Percentiles rank a stretch among this genome's conserved stretches.
These are phyloP conservation scores for Eudyptes chrysolophus DNA, from an alignment of 2,113 vertebrate species.

Conservation along the genomic window DNA sequence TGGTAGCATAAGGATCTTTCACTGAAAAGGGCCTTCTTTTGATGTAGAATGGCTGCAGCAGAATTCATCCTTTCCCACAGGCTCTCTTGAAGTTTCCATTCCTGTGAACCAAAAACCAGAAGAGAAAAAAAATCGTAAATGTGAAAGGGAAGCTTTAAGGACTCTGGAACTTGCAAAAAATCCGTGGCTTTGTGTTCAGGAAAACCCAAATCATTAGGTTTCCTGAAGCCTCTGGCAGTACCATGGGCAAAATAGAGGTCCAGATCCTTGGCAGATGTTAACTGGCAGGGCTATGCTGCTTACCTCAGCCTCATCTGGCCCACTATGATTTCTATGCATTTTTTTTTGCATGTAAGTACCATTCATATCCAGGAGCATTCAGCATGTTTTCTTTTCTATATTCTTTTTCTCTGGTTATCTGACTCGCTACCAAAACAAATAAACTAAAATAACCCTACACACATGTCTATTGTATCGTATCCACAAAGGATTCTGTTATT, in stretches of 20 bases:
- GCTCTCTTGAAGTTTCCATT: background rate
- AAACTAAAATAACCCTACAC: constrained; percentile 64
- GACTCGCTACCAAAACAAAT: constrained; percentile 65
- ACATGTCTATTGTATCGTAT: constrained; percentile 43
- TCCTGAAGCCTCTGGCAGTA: background rate
- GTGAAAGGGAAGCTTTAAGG: background rate
- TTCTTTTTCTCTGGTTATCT: constrained; percentile 53
- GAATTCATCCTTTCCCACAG: background rate
- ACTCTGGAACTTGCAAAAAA: background rate
- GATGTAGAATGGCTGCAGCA: background rate
- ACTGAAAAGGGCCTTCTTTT: background rate
- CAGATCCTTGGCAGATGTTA: background rate
- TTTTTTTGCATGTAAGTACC: background rate
- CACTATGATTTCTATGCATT: background rate
- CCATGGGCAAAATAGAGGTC: background rate
- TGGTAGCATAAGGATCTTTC: background rate
- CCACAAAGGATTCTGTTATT: constrained; percentile 69
- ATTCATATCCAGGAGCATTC: constrained; percentile 8
- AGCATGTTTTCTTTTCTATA: background rate
- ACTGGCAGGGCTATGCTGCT: background rate
- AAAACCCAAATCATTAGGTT: background rate
- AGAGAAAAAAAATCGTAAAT: background rate
- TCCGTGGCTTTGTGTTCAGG: background rate
- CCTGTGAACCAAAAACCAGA: background rate
- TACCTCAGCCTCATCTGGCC: background rate